These are phyloP conservation scores for Anser brachyrhynchus DNA, from an alignment of 2,113 vertebrate genomes.

Conservation along the genomic window DNA sequence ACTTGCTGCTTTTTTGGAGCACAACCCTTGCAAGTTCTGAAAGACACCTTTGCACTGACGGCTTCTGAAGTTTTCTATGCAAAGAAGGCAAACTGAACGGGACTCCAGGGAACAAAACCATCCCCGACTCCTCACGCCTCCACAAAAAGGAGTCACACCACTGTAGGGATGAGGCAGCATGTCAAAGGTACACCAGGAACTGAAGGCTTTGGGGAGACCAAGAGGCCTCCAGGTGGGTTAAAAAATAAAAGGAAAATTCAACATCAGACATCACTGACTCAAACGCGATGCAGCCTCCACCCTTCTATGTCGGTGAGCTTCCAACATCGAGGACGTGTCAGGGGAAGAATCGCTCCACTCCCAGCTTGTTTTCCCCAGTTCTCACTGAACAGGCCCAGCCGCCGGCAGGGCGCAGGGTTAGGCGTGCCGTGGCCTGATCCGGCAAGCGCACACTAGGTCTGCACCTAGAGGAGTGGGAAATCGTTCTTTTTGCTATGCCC, in stretches of 20 bases:
- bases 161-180: neutral
- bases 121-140: neutral
- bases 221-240: neutral
- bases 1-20: neutral
- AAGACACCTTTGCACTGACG: neutral
- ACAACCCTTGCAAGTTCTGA: neutral
- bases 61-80: neutral
- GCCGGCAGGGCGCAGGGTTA: neutral
- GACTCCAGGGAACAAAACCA: fast-evolving
- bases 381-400: neutral
- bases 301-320: neutral
- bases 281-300: neutral
- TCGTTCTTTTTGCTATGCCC: neutral
- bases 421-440: fast-evolving
- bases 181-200: neutral
- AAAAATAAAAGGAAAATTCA: neutral
- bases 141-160: neutral
- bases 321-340: fast-evolving
- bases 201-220: neutral
- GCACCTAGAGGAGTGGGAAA: neutral
- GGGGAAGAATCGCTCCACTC: neutral
- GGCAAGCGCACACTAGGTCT: fast-evolving
- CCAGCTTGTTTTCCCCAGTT: neutral
- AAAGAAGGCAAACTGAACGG: neutral
- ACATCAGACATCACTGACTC: neutral